Base-by-base conservation (phyloP, 2,888 invertebrate species). In the Papilio demoleus region DNA sequence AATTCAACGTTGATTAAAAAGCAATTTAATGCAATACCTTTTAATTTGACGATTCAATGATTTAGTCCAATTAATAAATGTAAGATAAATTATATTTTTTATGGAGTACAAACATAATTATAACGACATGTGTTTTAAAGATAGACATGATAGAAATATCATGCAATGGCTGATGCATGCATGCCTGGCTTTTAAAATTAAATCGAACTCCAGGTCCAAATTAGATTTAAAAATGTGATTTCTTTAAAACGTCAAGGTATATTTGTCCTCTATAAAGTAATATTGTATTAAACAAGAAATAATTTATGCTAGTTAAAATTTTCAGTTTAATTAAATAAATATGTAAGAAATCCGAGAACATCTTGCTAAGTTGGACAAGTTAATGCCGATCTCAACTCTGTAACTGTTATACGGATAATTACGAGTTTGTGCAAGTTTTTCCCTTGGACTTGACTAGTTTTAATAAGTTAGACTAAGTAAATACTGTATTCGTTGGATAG, bases 281-380 rank as follows among this genome's bases (percentile, higher is more conserved):
- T 40, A 14, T n/a, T 9, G 12, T 12, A 36, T n/a, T n/a, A n/a
- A n/a, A n/a, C n/a, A n/a, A n/a, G n/a, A n/a, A n/a, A 27, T 50
- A 27, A 14, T 27, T 27, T 50, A 50, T 5, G n/a, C 27, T 53
- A n/a, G 24, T 53, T 53, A 53, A 27, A 53, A 53, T 6, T n/a
- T 27, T n/a, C 27, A 14, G 14, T 27, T 27, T 53, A 53, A 53
- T 53, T 53, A 53, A 53, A 14, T 53, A 24, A 53, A 53, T 27
- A n/a, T 53, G 53, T n/a, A 53, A 27, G 53, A 24, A 53, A 53
- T 53, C 27, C 8, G 53, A 12, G 27, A 53, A 53, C 24, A 53
- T 53, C 53, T 53, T 53, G 27, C 27, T 53, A 27, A 24, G 27
- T 53, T 53, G 53, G 8, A n/a, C 27, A 53, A 53, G 53, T 53